Evolutionary conservation across 2,888 invertebrate genomes (phyloP).

Genomic region (Xylophagus ater): DNA sequence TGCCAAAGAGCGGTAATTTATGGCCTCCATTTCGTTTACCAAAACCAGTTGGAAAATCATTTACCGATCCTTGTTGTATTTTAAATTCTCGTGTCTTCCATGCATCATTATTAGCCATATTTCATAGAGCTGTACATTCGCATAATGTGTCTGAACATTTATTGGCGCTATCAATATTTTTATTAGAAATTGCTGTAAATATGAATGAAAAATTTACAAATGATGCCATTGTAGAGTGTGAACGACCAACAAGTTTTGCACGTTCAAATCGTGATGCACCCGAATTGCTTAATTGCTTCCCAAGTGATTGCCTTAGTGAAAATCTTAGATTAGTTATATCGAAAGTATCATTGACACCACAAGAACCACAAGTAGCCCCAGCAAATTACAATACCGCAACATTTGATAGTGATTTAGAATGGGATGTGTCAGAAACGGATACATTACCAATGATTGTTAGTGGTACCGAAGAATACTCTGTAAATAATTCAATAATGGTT

Average conservation of each 20-base stretch:
- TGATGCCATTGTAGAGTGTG: constrained; percentile 23
- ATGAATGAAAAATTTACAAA: constrained; percentile 31
- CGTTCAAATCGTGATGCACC: constrained; percentile 33
- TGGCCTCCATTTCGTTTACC: constrained; percentile 80
- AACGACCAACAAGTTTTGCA: constrained; percentile 19
- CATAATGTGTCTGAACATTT: constrained; percentile 74
- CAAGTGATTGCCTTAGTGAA: constrained; percentile 60
- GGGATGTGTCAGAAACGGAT: constrained; percentile 59
- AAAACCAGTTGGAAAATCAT: constrained; percentile 48
- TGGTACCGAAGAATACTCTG: constrained; percentile 19
- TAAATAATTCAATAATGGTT: constrained; percentile 21
- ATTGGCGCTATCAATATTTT: constrained; percentile 72
- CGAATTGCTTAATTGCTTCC: constrained; percentile 51
- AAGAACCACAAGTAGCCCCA: constrained; percentile 46
- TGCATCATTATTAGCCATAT: constrained; percentile 58
- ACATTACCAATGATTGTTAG: constrained; percentile 38
- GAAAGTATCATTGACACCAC: constrained; percentile 47
- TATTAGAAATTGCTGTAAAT: constrained; percentile 72
- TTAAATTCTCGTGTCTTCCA: constrained; percentile 37
- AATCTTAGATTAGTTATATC: constrained; percentile 62
- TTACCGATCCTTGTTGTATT: constrained; percentile 51
- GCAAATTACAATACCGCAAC: constrained; percentile 44
- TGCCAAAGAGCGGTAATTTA: constrained; percentile 46
- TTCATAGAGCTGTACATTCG: constrained; percentile 72
- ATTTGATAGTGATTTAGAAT: constrained; percentile 65